These are phyloP conservation scores for Eulemur rufifrons DNA, from an alignment of 2,113 vertebrate species.

Conservation along the genomic window DNA sequence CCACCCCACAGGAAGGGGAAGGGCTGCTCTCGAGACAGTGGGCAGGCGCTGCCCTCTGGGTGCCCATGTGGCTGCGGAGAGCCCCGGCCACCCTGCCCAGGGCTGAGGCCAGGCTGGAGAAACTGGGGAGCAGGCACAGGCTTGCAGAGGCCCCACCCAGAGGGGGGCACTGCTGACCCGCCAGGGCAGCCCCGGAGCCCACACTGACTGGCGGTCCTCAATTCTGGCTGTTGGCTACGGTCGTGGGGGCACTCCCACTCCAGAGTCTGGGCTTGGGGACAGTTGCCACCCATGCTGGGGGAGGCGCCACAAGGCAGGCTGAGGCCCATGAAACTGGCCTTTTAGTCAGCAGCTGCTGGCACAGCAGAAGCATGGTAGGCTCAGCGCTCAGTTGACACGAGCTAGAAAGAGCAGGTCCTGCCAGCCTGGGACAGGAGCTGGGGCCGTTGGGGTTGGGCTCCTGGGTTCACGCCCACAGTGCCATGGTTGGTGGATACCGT, in stretches of 20 bases:
- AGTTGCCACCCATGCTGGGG: rapidly evolving
- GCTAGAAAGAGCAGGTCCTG: not conserved
- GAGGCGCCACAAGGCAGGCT: not conserved
- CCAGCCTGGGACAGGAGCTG: not conserved
- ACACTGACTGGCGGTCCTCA: not conserved
- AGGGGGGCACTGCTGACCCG: no score
- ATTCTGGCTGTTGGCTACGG: no score
- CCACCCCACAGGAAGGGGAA: no score
- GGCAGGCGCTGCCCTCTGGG: not conserved
- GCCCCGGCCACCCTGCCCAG: not conserved
- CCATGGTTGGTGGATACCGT: no score
- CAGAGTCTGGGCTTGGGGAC: not conserved
- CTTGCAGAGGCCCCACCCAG: not conserved
- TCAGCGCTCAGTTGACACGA: rapidly evolving
- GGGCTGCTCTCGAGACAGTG: no score
- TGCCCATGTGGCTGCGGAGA: not conserved
- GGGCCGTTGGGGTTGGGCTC: not conserved
- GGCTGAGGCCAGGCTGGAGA: not conserved
- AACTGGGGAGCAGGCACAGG: rapidly evolving
- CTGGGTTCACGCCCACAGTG: no score
- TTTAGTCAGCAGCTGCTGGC: not conserved
- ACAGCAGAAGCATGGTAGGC: no score
- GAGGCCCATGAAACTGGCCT: not conserved
- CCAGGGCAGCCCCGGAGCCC: rapidly evolving
- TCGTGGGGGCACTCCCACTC: rapidly evolving